phyloP scores from a whole-genome alignment of 1,140 invertebrate genomes.

The Gryon sp. region DNA sequence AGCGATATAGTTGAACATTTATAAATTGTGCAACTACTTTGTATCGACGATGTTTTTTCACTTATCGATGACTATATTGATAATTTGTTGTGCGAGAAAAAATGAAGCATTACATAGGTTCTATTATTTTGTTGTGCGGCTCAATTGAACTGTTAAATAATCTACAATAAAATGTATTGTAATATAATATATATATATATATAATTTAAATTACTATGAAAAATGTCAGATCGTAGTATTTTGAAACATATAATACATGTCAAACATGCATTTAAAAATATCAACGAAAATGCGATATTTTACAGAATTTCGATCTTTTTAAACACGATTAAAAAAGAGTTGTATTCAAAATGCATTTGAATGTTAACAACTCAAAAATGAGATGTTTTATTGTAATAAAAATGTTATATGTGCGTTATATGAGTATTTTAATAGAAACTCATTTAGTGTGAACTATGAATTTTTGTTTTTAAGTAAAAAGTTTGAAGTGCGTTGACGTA shows the following conservation, averaged over 20 bases:
- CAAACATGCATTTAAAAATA: too few relatives aligned
- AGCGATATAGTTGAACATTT: constrained; percentile 43
- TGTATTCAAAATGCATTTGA: too few relatives aligned
- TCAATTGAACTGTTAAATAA: too few relatives aligned
- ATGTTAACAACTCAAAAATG: too few relatives aligned
- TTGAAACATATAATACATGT: too few relatives aligned
- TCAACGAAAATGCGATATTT: too few relatives aligned
- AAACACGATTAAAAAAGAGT: too few relatives aligned
- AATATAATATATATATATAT: too few relatives aligned
- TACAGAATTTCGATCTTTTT: too few relatives aligned
- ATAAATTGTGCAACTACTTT: constrained; percentile 41
- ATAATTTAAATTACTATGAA: too few relatives aligned
- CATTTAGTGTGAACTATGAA: constrained; percentile 11
- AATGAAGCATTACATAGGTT: not conserved
- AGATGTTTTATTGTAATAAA: not conserved
- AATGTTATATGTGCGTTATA: constrained; percentile 9
- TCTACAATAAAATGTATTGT: too few relatives aligned
- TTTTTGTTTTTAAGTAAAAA: constrained; percentile 40
- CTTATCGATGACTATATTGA: constrained; percentile 7
- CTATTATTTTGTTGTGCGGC: constrained; percentile 5
- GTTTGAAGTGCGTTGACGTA: constrained; percentile 30
- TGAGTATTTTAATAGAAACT: constrained; percentile 8
- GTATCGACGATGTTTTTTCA: constrained; percentile 34
- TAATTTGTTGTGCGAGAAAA: constrained; percentile 14
- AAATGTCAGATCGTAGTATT: too few relatives aligned